Conservation (phyloP, 2,797 vertebrate species). For the Poliocrania exsul region DNA sequence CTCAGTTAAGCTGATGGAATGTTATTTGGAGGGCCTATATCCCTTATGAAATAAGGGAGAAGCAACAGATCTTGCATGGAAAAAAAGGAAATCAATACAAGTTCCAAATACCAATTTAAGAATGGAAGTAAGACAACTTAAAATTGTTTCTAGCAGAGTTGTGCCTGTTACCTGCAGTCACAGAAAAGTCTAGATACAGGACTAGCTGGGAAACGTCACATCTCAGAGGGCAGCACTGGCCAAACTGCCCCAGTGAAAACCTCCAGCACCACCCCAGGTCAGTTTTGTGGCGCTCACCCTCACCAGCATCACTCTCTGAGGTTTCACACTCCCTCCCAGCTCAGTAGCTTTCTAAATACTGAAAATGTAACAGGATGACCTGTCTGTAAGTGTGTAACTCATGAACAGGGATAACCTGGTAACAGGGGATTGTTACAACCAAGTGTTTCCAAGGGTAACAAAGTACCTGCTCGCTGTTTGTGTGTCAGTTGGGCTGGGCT, state of each 20-base stretch:
- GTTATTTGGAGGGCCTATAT: background rate
- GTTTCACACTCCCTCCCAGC: background rate
- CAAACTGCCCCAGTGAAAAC: background rate
- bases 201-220: background rate
- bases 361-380: background rate
- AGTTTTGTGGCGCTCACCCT: background rate
- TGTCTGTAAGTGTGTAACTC: background rate
- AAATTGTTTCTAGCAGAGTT: background rate
- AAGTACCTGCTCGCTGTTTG: background rate
- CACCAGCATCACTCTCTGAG: background rate
- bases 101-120: accelerated
- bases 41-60: background rate
- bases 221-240: background rate
- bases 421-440: background rate
- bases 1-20: background rate
- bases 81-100: background rate
- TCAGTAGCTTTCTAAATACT: background rate
- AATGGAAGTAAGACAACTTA: background rate
- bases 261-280: background rate
- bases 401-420: background rate
- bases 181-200: background rate
- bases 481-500: background rate
- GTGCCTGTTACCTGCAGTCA: background rate
- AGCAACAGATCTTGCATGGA: background rate
- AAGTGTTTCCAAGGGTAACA: background rate